phyloP scores from a whole-genome alignment of 2,888 invertebrate genomes.

The Lochmaea capreae region DNA sequence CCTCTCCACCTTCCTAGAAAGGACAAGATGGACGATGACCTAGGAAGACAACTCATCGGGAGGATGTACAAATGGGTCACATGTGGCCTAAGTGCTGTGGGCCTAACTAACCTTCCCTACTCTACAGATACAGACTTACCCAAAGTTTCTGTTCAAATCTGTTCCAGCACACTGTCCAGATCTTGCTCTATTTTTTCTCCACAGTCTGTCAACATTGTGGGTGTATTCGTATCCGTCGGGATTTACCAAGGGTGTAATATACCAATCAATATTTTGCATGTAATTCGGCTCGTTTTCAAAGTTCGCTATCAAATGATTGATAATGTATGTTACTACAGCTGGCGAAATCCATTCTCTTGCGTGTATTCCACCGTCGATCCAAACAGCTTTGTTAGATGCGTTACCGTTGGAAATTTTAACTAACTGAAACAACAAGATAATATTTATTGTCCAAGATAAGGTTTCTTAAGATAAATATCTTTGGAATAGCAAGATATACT shows the following conservation, averaged over 20 bases:
- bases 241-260: conserved; percentile 80
- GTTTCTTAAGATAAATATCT: too few species aligned
- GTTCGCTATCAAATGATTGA: conserved; percentile 77
- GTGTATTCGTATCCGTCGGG: conserved; percentile 92
- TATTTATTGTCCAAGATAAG: background rate
- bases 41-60: too few species aligned
- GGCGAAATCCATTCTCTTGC: conserved; percentile 92
- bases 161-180: conserved; percentile 77
- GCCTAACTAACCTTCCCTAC: too few species aligned
- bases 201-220: conserved; percentile 82
- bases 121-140: too few species aligned
- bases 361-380: conserved; percentile 77
- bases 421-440: conserved; percentile 29
- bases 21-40: too few species aligned
- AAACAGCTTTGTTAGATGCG: conserved; percentile 69
- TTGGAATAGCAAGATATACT: too few species aligned
- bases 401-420: conserved; percentile 77
- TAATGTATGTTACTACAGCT: conserved; percentile 81
- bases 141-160: conserved; percentile 90
- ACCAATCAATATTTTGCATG: conserved; percentile 86
- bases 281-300: conserved; percentile 73
- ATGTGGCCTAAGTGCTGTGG: too few species aligned
- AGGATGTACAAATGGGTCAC: too few species aligned
- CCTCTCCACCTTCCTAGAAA: too few species aligned
- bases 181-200: conserved; percentile 81